Evolutionary conservation across 2,888 invertebrate genomes (phyloP).

Genomic region (Parnassius mnemosyne): DNA sequence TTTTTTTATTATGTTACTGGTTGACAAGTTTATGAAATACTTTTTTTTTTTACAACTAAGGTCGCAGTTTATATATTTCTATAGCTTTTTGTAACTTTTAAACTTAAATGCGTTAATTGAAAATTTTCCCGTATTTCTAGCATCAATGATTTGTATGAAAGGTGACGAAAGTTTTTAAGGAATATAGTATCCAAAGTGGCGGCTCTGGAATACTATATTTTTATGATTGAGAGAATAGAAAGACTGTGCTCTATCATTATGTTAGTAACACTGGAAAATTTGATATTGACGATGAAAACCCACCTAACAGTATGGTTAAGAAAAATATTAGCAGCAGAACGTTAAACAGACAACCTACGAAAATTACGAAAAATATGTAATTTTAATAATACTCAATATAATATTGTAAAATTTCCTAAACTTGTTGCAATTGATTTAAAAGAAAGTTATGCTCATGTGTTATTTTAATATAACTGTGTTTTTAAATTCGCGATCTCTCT

Average conservation of each 20-base stretch:
- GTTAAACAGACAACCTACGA: no score
- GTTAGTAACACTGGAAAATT: slow-evolving; percentile 32
- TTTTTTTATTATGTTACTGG: background rate
- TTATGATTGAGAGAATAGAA: slow-evolving; percentile 33
- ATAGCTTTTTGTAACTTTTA: no score
- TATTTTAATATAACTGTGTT: background rate
- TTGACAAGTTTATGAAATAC: no score
- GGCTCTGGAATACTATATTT: slow-evolving; percentile 55
- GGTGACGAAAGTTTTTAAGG: slow-evolving; percentile 40
- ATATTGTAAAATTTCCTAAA: background rate
- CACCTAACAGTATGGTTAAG: no score
- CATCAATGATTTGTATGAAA: slow-evolving; percentile 38
- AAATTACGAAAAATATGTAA: no score
- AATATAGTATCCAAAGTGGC: slow-evolving; percentile 61
- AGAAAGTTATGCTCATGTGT: background rate
- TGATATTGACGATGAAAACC: background rate
- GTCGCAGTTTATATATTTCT: no score
- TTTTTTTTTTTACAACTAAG: no score
- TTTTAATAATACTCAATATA: background rate
- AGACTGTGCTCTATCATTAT: slow-evolving; percentile 33
- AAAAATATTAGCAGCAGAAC: no score
- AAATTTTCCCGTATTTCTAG: slow-evolving; percentile 34
- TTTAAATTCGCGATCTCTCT: background rate
- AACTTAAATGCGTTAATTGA: background rate
- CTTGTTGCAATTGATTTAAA: background rate